Evolutionary conservation across 2,888 invertebrate species (phyloP).

Genomic region (Hyppa rectilinea): DNA sequence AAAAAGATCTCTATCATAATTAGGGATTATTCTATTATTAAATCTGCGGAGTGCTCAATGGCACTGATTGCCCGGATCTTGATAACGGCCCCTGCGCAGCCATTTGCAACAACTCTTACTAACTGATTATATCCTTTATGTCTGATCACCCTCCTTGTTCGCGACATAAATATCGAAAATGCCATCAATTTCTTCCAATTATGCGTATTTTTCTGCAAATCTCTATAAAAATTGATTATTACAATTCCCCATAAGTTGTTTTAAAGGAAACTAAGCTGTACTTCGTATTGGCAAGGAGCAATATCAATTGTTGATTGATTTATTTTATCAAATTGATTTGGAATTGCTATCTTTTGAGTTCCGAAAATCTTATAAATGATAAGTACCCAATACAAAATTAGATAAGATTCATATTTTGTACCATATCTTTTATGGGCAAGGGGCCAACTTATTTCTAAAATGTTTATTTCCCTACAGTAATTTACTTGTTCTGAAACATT

Average conservation of each 20-base stretch:
- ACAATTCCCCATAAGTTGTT: not conserved
- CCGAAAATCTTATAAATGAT: constrained; percentile 16
- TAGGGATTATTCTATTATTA: constrained; percentile 67
- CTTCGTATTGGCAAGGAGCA: not conserved
- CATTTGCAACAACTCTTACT: constrained; percentile 71
- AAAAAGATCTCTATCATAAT: constrained; percentile 65
- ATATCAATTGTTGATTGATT: not conserved
- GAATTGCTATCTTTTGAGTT: constrained; percentile 9
- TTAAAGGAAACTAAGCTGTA: constrained; percentile 24
- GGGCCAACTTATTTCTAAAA: not conserved
- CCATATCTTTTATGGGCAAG: not conserved
- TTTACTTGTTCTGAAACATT: constrained; percentile 23
- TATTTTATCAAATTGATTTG: constrained; percentile 5
- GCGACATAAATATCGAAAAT: constrained; percentile 62
- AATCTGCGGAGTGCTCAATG: constrained; percentile 74
- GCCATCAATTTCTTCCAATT: constrained; percentile 61
- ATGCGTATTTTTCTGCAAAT: constrained; percentile 51
- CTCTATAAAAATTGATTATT: constrained; percentile 40
- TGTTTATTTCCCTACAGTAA: constrained; percentile 6
- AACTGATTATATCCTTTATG: constrained; percentile 73
- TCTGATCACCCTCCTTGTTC: constrained; percentile 80
- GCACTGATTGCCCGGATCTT: constrained; percentile 86
- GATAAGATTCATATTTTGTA: constrained; percentile 5
- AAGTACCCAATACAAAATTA: constrained; percentile 15
- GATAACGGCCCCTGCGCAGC: constrained; percentile 80